Conservation (phyloP, 2,113 vertebrate genomes). For the Oryzias javanicus region DNA sequence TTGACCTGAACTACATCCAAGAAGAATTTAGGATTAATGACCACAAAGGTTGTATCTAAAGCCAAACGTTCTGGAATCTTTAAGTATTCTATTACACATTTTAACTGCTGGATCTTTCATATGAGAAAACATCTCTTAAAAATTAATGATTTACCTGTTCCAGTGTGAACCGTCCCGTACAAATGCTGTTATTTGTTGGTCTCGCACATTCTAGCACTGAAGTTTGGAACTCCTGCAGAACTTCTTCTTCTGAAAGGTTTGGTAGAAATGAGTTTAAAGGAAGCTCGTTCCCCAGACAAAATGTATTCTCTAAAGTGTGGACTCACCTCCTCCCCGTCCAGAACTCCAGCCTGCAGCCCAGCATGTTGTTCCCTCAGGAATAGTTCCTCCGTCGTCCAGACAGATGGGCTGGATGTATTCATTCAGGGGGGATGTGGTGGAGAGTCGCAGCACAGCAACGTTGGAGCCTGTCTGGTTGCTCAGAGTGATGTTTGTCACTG, state of each 20-base stretch:
- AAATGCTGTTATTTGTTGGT: slow-evolving; percentile 31
- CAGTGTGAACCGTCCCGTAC: slow-evolving; percentile 32
- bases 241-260: slow-evolving; percentile 24
- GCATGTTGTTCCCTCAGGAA: slow-evolving; percentile 66
- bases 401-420: slow-evolving; percentile 80
- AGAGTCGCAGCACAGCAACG: slow-evolving; percentile 74
- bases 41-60: too few species aligned
- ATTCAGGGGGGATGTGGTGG: slow-evolving; percentile 42
- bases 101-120: too few species aligned
- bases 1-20: too few species aligned
- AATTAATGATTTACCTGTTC: slow-evolving; percentile 39
- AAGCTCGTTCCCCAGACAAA: not conserved
- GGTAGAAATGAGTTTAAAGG: not conserved
- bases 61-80: too few species aligned
- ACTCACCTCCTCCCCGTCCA: slow-evolving; percentile 17
- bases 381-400: slow-evolving; percentile 63
- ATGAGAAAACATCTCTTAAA: too few species aligned
- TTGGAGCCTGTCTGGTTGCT: slow-evolving; percentile 61
- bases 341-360: slow-evolving; percentile 82
- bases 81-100: too few species aligned
- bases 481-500: slow-evolving; percentile 35
- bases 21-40: too few species aligned
- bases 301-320: slow-evolving; percentile 17
- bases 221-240: slow-evolving; percentile 53
- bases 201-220: slow-evolving; percentile 35